phyloP scores from a whole-genome alignment of 1,140 invertebrate species.

The Eciton burchellii region DNA sequence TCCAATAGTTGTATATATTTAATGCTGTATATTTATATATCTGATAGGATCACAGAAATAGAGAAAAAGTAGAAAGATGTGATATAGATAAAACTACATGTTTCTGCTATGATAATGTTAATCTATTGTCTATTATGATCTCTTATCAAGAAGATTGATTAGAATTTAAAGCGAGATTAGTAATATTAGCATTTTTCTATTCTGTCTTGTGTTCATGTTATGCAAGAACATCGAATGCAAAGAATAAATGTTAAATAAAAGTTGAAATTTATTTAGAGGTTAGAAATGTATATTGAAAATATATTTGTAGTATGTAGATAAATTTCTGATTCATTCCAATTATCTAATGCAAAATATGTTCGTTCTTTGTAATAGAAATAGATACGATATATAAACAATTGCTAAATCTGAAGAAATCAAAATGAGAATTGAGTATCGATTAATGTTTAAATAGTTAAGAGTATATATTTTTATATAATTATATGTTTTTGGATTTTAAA shows the following conservation, averaged over 20 bases:
- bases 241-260: neutral
- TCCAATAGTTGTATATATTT: neutral
- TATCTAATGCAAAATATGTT: slow-evolving; percentile 11
- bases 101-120: neutral
- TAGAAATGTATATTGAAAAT: slow-evolving; percentile 18
- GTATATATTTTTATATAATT: neutral
- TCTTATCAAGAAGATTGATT: neutral
- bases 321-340: slow-evolving; percentile 8
- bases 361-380: neutral
- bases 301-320: neutral
- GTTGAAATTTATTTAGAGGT: slow-evolving; percentile 4
- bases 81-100: neutral
- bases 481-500: slow-evolving; percentile 21
- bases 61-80: neutral
- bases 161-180: neutral
- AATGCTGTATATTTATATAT: slow-evolving; percentile 4
- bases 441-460: neutral
- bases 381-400: neutral
- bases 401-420: neutral
- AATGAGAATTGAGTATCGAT: neutral
- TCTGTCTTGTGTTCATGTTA: neutral
- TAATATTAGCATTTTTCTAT: neutral
- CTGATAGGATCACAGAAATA: slow-evolving; percentile 29
- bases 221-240: neutral
- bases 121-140: neutral